Evolutionary conservation across 2,888 invertebrate genomes (phyloP), one percentile per base, ranked within the genome.

Genomic region (Diachrysia chrysitis): DNA sequence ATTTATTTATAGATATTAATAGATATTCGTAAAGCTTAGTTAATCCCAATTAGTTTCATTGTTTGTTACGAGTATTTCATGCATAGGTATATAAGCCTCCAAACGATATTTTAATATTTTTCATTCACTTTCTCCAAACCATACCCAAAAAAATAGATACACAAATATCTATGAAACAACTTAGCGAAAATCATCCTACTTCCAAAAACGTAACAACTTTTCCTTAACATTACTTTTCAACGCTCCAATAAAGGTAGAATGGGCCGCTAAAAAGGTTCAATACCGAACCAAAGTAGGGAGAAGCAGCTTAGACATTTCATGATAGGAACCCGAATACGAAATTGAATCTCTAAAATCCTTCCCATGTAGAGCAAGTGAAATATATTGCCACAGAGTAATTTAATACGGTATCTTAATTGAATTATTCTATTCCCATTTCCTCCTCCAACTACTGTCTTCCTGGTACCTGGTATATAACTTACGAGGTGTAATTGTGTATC

Each of bases 201-300:
- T 66, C 46, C 23, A 58, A 62, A 74, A 71, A 77, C 53, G 72
- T 59, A 64, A 60, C 62, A 75, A 64, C 61, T 69, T 71, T 58
- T 48, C 56, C 58, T 62, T 62, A 58, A 71, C 51, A 62, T 62
- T 71, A 53, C 62, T 58, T 60, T 78, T 74, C 65, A 63, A 56
- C 53, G 21, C 42, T 62, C 71, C 76, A 70, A 76, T 73, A 61
- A 53, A 58, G 48, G 56, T 62, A 66, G 67, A 81, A 72, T 63
- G 71, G 69, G 56, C 61, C 69, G 75, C 72, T 66, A 71, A 77
- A 78, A 73, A 73, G 81, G 82, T 78, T 76, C 71, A 66, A 79
- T 76, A 65, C 42, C 66, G 32, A 56, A 60, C 59, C 56, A 25
- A 68, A 35, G 48, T 48, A 66, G 56, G 63, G 63, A 57, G 66